Evolutionary conservation across 2,797 vertebrate species (phyloP), one percentile per base, ranked within the genome.

Genomic region (Anguilla marmorata): DNA sequence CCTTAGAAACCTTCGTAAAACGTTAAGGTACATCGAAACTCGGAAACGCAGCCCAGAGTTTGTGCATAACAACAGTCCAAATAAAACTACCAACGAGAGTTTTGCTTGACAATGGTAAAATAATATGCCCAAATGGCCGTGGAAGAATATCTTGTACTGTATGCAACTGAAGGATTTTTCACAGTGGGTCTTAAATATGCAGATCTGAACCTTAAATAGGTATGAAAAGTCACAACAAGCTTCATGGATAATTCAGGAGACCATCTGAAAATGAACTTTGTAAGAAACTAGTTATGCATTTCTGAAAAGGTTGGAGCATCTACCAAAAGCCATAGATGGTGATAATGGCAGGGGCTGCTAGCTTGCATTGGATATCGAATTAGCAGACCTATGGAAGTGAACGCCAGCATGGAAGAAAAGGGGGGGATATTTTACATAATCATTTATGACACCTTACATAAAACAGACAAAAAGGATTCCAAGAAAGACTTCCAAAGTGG

Each of bases 241-340:
- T 66, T 92, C 85, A 92, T 92, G 91, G 91, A 92, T 93, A 90
- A 93, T 93, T 90, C 90, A 93, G 87, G 87, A 88, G 91, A 90
- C 90, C 93, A 91, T 93, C 94, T 92, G 50, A 91, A 92, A 93
- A 91, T 91, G 87, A 93, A 92, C 90, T 94, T 93, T 92, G 80
- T 89, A 88, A 90, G 88, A 91, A 89, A 91, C 91, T 90, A 90
- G 89, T 92, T 91, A 91, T 92, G 86, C 89, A 92, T 94, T 91
- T 93, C 87, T 90, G 91, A 93, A 92, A 88, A 90, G 88, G 85
- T 89, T 90, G 79, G 74, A 87, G 89, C 90, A 91, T 91, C 84
- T 84, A 58, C 74, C 85, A 87, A 86, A 21, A 88, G 87, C 89
- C 84, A 86, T 88, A 50, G 84, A 85, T 84, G 86, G 88, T 87